Evolutionary conservation across 2,888 invertebrate genomes (phyloP), one percentile per base, ranked within the genome.

Genomic region (Brachylomia viminalis): DNA sequence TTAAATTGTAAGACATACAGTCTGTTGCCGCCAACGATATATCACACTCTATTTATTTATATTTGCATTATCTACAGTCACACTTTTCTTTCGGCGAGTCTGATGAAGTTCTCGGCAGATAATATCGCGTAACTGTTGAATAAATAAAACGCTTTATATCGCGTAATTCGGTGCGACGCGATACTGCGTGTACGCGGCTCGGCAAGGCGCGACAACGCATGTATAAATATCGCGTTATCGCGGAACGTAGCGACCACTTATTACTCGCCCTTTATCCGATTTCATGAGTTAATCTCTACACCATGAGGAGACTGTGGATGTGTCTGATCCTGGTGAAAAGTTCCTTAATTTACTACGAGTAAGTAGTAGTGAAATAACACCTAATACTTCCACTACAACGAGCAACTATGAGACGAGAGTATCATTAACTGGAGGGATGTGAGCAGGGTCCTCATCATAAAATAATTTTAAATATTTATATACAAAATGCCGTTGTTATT

Each of bases 221-320:
- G 86, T 90, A 92, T 92, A 92, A 92, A 92, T 90, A 92, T 90
- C 83, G 86, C 87, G 77, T 91, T 93, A 93, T 94, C 92, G 87
- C 82, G 78, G 58, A 83, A 83, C 87, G 88, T 90, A 90, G 86
- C 87, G 86, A 79, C 81, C 88, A 90, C 90, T 92, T 92, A 90
- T 93, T 92, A 92, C 90, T 88, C 89, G 74, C 58, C 56, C 91
- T 93, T 92, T 93, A 94, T 95, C 93, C 89, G 92, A 92, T 93
- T 92, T 92, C 91, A 91, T 91, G 90, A 90, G 91, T 92, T 93
- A 90, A 94, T 93, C 91, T 92, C 86, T 84, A 82, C 82, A 76
- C 72, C 61, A 70, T 54, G 59, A 84, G 59, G 6, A 65, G 82
- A 77, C 30, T 85, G 62, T 82, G 77, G 79, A 76, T 49, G 64